A percentile compares a stretch with the other conserved stretches of the same genome.
These are phyloP conservation scores for Drymodes brunneopygia DNA, from an alignment of 2,113 vertebrate genomes.

Conservation along the genomic window DNA sequence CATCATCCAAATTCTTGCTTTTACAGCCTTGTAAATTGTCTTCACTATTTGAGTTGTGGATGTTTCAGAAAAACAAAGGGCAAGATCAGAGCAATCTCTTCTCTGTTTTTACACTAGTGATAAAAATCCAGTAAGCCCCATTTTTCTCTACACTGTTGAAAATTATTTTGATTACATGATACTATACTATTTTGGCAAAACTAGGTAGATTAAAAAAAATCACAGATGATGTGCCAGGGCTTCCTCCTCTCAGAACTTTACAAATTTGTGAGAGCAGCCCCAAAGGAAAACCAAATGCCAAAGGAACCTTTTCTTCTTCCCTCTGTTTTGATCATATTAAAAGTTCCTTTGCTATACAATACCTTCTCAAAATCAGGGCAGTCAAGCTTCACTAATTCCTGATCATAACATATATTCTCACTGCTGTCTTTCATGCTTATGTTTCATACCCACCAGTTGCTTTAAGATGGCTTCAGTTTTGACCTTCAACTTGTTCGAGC, in stretches of 20 bases:
- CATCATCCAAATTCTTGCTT: not conserved
- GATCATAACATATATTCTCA: not conserved
- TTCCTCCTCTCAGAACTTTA: not conserved
- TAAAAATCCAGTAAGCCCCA: not conserved
- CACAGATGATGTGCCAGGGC: not conserved
- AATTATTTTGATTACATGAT: not conserved
- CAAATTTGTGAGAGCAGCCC: not conserved
- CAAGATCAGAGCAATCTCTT: not conserved
- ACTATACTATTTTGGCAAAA: not conserved
- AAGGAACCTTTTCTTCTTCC: not conserved
- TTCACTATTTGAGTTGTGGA: not conserved
- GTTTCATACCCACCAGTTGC: not conserved
- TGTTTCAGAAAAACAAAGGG: not conserved
- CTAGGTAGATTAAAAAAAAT: not conserved
- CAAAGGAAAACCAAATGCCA: not conserved
- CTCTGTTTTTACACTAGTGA: not conserved
- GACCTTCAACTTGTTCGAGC: not conserved
- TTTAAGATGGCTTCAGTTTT: not conserved
- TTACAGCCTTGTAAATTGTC: not conserved
- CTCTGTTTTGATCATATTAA: not conserved
- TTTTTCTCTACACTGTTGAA: not conserved
- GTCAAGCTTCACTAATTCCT: not conserved
- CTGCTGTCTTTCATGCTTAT: not conserved
- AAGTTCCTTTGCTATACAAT: not conserved
- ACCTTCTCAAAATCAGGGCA: not conserved